Conservation (phyloP, 2,888 invertebrate species). For the Apamea anceps region DNA sequence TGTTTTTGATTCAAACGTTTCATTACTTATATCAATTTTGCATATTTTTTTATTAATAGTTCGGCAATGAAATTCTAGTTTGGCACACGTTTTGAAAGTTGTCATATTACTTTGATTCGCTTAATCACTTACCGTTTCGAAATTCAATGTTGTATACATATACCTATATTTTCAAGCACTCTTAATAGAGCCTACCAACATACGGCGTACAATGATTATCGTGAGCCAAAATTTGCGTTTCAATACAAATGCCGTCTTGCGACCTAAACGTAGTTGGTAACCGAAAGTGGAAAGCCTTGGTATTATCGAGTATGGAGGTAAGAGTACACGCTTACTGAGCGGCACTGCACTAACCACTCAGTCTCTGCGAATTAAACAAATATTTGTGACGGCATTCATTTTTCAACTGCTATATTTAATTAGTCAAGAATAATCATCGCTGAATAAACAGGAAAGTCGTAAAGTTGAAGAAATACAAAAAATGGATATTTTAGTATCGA, state of each 20-base stretch:
- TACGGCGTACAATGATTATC: slow-evolving; percentile 57
- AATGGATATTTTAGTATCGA: neutral
- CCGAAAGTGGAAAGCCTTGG: slow-evolving; percentile 89
- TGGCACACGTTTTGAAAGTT: slow-evolving; percentile 60
- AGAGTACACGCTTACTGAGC: slow-evolving; percentile 80
- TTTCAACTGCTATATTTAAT: slow-evolving; percentile 59
- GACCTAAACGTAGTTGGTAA: slow-evolving; percentile 75
- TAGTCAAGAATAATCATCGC: slow-evolving; percentile 49
- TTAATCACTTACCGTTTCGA: slow-evolving; percentile 35
- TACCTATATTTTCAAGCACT: slow-evolving; percentile 10
- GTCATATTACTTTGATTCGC: slow-evolving; percentile 42
- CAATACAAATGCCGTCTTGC: slow-evolving; percentile 72
- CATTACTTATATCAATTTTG: slow-evolving; percentile 28
- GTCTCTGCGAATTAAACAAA: slow-evolving; percentile 77
- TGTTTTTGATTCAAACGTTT: slow-evolving; percentile 26
- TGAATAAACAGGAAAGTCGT: slow-evolving; percentile 42
- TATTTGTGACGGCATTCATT: slow-evolving; percentile 73
- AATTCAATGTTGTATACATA: slow-evolving; percentile 19
- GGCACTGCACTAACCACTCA: slow-evolving; percentile 70
- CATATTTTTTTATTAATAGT: slow-evolving; percentile 47
- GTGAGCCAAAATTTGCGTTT: slow-evolving; percentile 73
- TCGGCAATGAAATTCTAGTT: slow-evolving; percentile 59
- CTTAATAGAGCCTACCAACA: slow-evolving; percentile 49
- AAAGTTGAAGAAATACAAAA: slow-evolving; percentile 12
- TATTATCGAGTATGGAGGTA: slow-evolving; percentile 82